phyloP scores from a whole-genome alignment of 1,140 invertebrate genomes.

The Brachionus rubens region DNA sequence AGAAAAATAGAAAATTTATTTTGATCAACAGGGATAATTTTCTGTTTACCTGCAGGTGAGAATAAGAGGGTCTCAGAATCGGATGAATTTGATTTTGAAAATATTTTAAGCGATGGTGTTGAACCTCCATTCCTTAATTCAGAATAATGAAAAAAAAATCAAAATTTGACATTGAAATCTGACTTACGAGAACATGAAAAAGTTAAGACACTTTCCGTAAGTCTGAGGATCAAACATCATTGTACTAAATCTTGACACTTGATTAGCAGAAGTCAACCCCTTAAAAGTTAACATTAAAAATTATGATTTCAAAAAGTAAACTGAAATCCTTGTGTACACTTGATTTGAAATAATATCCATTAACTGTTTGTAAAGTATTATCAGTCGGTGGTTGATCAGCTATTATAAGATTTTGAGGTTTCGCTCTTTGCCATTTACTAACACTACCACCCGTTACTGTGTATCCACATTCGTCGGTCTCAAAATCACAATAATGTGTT shows the following conservation, averaged over 20 bases:
- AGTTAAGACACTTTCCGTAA: conserved; percentile 4
- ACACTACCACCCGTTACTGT: background rate
- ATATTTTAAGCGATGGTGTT: conserved; percentile 6
- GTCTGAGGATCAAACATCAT: background rate
- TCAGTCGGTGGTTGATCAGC: conserved; percentile 48
- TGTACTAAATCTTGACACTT: conserved; percentile 26
- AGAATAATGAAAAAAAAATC: background rate
- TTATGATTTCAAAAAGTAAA: no score
- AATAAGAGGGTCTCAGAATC: background rate
- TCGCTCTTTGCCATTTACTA: conserved; percentile 11
- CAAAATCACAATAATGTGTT: conserved; percentile 29
- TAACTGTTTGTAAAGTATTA: conserved; percentile 51
- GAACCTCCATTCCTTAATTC: conserved; percentile 1
- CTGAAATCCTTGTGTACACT: no score
- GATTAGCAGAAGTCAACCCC: background rate
- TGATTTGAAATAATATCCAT: conserved; percentile 66
- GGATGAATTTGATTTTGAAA: background rate
- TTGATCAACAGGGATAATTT: background rate
- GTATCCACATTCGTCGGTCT: conserved; percentile 23
- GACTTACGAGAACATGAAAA: conserved; percentile 31
- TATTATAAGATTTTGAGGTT: background rate
- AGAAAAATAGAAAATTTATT: background rate
- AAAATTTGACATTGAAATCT: background rate
- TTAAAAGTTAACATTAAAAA: no score
- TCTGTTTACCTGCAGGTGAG: background rate